Percentiles rank a stretch among this genome's conserved stretches.
Conservation (phyloP, 2,113 vertebrate species). For the Talpa occidentalis region DNA sequence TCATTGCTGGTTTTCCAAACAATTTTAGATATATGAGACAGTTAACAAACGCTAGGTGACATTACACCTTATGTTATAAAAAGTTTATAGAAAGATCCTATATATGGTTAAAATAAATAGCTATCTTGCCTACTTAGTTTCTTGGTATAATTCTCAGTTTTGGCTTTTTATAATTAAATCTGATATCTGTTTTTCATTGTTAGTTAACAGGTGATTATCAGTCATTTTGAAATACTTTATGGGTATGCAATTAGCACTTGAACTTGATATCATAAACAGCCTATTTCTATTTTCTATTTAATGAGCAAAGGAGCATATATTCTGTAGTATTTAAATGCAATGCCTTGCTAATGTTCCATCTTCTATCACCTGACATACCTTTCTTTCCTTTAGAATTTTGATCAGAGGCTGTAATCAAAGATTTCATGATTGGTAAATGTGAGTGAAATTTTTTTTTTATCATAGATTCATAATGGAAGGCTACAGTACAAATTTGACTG, state of each 20-base stretch:
- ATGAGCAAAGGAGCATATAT: fast-evolving
- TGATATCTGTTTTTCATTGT: background rate
- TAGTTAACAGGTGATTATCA: background rate
- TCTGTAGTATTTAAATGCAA: background rate
- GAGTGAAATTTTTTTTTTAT: background rate
- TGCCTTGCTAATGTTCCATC: background rate
- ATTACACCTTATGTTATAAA: background rate
- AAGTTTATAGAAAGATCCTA: background rate
- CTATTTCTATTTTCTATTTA: background rate
- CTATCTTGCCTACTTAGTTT: background rate
- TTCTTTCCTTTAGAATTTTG: background rate
- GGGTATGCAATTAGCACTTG: background rate
- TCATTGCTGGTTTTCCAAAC: background rate
- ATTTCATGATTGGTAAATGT: fast-evolving
- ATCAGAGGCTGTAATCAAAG: fast-evolving
- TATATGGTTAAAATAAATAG: background rate
- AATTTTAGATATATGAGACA: background rate
- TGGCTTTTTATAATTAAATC: background rate
- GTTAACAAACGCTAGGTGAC: background rate
- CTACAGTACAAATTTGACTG: conserved; percentile 99
- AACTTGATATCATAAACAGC: background rate
- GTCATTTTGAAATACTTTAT: background rate
- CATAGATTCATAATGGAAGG: conserved; percentile 94
- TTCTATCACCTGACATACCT: fast-evolving
- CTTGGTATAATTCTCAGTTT: background rate